phyloP scores from a whole-genome alignment of 2,113 vertebrate genomes.

The Columbina picui region DNA sequence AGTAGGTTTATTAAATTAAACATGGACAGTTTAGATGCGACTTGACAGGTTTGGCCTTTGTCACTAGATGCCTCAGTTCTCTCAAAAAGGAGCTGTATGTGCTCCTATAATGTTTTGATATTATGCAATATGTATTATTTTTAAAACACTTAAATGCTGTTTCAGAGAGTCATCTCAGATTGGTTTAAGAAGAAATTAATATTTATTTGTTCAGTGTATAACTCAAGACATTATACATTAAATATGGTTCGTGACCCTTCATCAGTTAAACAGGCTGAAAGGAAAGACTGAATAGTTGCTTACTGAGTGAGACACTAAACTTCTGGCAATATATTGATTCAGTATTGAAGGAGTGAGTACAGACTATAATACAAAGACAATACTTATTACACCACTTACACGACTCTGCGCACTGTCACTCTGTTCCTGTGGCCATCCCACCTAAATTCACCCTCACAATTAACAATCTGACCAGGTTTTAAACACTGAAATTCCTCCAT shows the following conservation, averaged over 20 bases:
- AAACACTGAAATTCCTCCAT: neutral
- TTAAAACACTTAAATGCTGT: neutral
- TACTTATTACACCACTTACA: neutral
- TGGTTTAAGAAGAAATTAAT: neutral
- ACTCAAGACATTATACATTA: neutral
- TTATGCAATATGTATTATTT: neutral
- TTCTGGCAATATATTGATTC: neutral
- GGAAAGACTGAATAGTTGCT: neutral
- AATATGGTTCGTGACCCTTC: neutral
- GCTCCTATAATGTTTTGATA: neutral
- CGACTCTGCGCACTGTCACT: neutral
- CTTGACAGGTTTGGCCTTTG: neutral
- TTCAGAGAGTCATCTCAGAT: neutral
- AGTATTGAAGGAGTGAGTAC: neutral
- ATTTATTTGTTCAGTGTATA: neutral
- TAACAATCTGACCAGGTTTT: neutral
- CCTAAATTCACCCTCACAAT: neutral
- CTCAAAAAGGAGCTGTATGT: neutral
- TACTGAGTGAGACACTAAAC: neutral
- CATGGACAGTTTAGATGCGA: neutral
- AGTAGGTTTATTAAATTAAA: neutral
- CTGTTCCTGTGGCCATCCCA: neutral
- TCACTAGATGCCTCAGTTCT: neutral
- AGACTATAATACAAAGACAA: neutral
- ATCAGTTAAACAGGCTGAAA: neutral